Conservation (phyloP, 2,113 vertebrate species). For the Philantomba maxwellii region DNA sequence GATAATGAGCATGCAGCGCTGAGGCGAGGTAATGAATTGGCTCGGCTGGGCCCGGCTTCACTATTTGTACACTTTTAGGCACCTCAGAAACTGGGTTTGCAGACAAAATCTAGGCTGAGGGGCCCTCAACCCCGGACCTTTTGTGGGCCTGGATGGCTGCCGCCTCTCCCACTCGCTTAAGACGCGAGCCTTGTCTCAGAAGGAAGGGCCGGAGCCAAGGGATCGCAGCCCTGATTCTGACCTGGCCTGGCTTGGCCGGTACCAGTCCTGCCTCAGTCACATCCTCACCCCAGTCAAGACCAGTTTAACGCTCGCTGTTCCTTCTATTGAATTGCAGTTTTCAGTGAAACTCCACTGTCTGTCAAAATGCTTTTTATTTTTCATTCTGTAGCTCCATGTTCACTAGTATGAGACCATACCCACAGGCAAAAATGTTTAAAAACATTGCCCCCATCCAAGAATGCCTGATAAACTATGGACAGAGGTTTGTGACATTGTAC, state of each 20-base stretch:
- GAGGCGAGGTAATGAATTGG: conserved; percentile 37
- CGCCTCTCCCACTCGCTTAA: neutral
- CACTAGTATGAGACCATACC: neutral
- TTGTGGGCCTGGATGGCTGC: neutral
- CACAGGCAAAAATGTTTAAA: neutral
- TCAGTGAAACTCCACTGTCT: neutral
- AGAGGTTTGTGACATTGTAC: neutral
- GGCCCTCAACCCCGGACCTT: conserved; percentile 19
- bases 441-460: neutral
- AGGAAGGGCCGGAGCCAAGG: neutral
- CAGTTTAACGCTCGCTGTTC: neutral
- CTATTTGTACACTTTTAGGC: conserved; percentile 33
- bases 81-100: neutral
- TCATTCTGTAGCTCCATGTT: neutral
- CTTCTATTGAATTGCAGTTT: neutral
- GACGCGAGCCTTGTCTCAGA: neutral
- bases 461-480: neutral
- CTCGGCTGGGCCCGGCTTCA: neutral
- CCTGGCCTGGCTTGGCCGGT: neutral
- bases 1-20: conserved; percentile 46
- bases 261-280: neutral
- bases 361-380: neutral
- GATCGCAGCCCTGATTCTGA: neutral
- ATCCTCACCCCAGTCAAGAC: neutral
- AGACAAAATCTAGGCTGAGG: conserved; percentile 39